A percentile compares a stretch with the other conserved stretches of the same genome.
Evolutionary conservation across 2,113 vertebrate species (phyloP).

Genomic region (Mormyrus lacerda): DNA sequence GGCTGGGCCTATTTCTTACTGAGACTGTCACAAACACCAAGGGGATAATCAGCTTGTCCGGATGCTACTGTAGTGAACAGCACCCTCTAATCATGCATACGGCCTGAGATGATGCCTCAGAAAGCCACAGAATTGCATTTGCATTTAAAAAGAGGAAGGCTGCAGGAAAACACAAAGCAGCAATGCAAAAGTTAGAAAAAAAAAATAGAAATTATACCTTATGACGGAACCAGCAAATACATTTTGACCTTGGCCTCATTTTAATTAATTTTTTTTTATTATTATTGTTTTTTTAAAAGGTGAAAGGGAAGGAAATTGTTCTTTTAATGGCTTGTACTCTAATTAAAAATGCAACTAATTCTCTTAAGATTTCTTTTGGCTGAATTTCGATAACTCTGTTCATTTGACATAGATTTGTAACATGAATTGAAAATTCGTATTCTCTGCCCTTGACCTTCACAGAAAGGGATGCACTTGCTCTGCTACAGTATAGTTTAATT

Average conservation of each 20-base stretch:
- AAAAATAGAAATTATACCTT: slow-evolving; percentile 43
- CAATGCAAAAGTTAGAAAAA: slow-evolving; percentile 26
- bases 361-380: slow-evolving; percentile 42
- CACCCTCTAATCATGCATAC: slow-evolving; percentile 47
- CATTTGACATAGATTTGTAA: slow-evolving; percentile 53
- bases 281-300: slow-evolving; percentile 53
- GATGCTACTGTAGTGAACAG: slow-evolving; percentile 42
- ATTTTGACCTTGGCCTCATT: not conserved
- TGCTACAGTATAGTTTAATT: not conserved
- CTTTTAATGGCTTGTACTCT: slow-evolving; percentile 50
- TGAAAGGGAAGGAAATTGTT: slow-evolving; percentile 35
- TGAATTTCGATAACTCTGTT: slow-evolving; percentile 40
- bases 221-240: slow-evolving; percentile 15
- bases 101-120: slow-evolving; percentile 44
- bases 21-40: slow-evolving; percentile 49
- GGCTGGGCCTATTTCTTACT: slow-evolving; percentile 50
- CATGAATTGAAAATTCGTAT: slow-evolving; percentile 31
- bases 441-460: slow-evolving; percentile 14
- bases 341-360: slow-evolving; percentile 56
- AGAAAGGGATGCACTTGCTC: slow-evolving; percentile 9
- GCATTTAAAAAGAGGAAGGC: slow-evolving; percentile 49
- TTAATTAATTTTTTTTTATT: slow-evolving; percentile 35
- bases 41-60: slow-evolving; percentile 61
- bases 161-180: slow-evolving; percentile 34
- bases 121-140: slow-evolving; percentile 43